These are phyloP conservation scores for Aegotheles bennettii DNA, from an alignment of 2,113 vertebrate species.

Conservation along the genomic window DNA sequence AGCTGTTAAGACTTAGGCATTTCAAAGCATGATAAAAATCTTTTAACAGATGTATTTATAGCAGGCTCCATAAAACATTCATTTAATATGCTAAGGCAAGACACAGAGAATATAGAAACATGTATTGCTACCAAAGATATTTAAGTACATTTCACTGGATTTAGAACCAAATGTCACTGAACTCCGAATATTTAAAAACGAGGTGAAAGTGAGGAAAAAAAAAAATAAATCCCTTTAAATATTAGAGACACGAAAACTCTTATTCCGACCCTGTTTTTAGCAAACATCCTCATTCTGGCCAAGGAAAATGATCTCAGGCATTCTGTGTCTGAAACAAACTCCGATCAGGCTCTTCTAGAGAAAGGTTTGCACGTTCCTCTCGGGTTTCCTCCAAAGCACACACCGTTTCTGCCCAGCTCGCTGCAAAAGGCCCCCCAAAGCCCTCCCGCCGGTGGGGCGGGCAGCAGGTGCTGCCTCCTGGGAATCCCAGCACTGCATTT, in stretches of 20 bases:
- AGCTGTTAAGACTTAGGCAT: neutral
- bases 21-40: neutral
- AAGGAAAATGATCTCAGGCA: neutral
- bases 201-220: neutral
- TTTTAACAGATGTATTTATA: slow-evolving; percentile 43
- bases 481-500: neutral
- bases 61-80: neutral
- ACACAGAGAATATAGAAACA: neutral
- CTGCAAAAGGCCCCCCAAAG: neutral
- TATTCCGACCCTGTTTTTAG: neutral
- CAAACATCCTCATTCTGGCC: neutral
- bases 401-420: neutral
- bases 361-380: neutral
- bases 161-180: slow-evolving; percentile 35
- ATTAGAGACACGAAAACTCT: neutral
- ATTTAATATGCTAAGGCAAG: slow-evolving; percentile 31
- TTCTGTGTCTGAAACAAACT: neutral
- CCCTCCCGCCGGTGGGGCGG: fast-evolving
- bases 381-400: neutral
- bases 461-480: slow-evolving; percentile 31
- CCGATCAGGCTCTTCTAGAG: neutral
- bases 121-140: neutral
- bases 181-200: slow-evolving; percentile 37
- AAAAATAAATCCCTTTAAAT: neutral
- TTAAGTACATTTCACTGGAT: slow-evolving; percentile 44